These are phyloP conservation scores for Tillus elongatus DNA, from an alignment of 2,888 invertebrate species.

Conservation along the genomic window DNA sequence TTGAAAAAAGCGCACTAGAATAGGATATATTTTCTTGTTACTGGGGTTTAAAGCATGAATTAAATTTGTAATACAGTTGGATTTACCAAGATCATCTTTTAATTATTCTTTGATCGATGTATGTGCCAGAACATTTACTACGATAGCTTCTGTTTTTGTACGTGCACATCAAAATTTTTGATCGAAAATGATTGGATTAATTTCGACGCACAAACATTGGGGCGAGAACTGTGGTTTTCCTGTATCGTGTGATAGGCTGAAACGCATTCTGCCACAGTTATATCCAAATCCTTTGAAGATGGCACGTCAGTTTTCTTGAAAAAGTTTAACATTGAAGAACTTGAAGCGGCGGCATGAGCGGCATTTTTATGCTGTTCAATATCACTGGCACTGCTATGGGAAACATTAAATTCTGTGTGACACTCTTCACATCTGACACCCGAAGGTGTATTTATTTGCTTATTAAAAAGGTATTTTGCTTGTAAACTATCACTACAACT, in stretches of 20 bases:
- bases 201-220: conserved; percentile 23
- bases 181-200: conserved; percentile 26
- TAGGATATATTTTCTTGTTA: conserved; percentile 28
- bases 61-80: conserved; percentile 23
- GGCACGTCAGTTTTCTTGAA: conserved; percentile 19
- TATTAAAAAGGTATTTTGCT: too few relatives aligned
- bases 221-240: conserved; percentile 26
- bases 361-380: conserved; percentile 25
- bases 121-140: conserved; percentile 27
- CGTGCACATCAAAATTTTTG: conserved; percentile 28
- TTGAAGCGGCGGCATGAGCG: conserved; percentile 23
- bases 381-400: conserved; percentile 17
- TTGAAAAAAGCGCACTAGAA: conserved; percentile 24
- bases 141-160: conserved; percentile 27
- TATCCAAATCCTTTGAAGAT: conserved; percentile 24
- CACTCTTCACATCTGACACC: conserved; percentile 17
- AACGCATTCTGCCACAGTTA: conserved; percentile 18
- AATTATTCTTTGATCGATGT: conserved; percentile 23
- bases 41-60: conserved; percentile 31
- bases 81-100: conserved; percentile 23
- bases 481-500: too few relatives aligned
- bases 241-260: conserved; percentile 22
- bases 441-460: too few relatives aligned
- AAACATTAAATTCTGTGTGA: conserved; percentile 24
- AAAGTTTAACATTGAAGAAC: conserved; percentile 20